Evolutionary conservation across 2,888 invertebrate genomes (phyloP).

Genomic region (Allacma fusca): DNA sequence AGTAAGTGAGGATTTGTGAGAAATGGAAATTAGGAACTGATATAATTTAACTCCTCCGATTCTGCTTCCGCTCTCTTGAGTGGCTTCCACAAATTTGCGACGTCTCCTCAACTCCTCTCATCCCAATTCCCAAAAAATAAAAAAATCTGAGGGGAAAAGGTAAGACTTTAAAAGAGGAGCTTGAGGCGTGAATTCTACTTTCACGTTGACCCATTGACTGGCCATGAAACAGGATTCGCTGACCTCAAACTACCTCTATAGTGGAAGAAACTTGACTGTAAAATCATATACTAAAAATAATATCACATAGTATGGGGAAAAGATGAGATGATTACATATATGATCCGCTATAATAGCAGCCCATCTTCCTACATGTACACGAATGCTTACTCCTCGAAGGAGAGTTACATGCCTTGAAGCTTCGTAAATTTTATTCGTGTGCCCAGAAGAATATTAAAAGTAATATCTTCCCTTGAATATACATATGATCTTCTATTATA

Average conservation of each 20-base stretch:
- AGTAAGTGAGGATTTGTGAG: not conserved
- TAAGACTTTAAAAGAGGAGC: not conserved
- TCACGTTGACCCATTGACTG: slow-evolving; percentile 56
- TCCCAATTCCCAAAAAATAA: not conserved
- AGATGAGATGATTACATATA: too few relatives aligned
- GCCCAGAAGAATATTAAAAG: too few relatives aligned
- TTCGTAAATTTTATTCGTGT: too few relatives aligned
- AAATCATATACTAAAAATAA: not conserved
- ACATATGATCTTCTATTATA: too few relatives aligned
- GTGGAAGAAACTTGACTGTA: not conserved
- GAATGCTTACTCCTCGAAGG: too few relatives aligned
- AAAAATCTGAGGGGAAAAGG: not conserved
- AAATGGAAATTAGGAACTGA: not conserved
- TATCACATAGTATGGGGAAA: not conserved
- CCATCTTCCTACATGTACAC: too few relatives aligned
- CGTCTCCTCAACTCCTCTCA: slow-evolving; percentile 1
- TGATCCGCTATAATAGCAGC: too few relatives aligned
- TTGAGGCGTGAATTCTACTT: slow-evolving; percentile 46
- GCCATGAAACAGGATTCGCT: slow-evolving; percentile 47
- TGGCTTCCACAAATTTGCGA: slow-evolving; percentile 25
- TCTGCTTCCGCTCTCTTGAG: slow-evolving; percentile 26
- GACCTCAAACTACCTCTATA: slow-evolving; percentile 41
- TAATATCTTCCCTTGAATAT: too few relatives aligned
- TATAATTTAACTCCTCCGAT: too few relatives aligned
- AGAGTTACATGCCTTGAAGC: too few relatives aligned